Evolutionary conservation across 2,113 vertebrate genomes (phyloP), one percentile per base, ranked within the genome.

Genomic region (Ciconia maguari): DNA sequence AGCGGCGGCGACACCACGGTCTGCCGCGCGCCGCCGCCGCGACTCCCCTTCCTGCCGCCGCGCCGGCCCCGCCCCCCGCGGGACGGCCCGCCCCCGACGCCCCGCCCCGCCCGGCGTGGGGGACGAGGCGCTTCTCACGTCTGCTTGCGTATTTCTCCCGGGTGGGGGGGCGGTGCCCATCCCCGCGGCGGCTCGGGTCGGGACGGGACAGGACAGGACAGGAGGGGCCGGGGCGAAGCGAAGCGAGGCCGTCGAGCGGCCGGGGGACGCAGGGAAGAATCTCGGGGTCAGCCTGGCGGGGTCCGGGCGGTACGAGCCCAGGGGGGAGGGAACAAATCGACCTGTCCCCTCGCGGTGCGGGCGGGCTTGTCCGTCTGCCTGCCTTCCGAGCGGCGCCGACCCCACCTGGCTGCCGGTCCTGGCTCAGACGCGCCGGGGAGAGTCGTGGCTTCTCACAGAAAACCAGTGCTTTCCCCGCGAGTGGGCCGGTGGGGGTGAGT

Each of bases 151-250:
- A 26, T 51, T 49, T 16, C 46, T 29, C 15, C 10, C 15, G 21
- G 19, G 29, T 10, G 25, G 19, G 13, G 49, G 34, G 6, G 9
- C 4, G 27, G 1, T 52, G 8, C 0, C 2, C 1, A 9, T 14
- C 1, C 4, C 7, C 34, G 41, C 10, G 2, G n/a, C 7, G 32
- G 30, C 13, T 9, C 4, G 24, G 74, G 6, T 2, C 16, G 49
- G n/a, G 20, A 1, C 17, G 29, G 36, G 36, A 36, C 36, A 36
- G 36, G 36, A 36, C 36, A 36, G 41, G 12, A 10, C 19, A 36
- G 36, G 36, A 36, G 36, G 8, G 41, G 25, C 4, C 13, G 24
- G 4, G 19, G 9, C 24, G 41, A 9, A 38, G 38, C 38, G 38
- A 38, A 38, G 38, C 38, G 38, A 38, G 38, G 38, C 38, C 38